These are phyloP conservation scores for Limnephilus marmoratus DNA, from an alignment of 2,888 invertebrate species.

Conservation along the genomic window DNA sequence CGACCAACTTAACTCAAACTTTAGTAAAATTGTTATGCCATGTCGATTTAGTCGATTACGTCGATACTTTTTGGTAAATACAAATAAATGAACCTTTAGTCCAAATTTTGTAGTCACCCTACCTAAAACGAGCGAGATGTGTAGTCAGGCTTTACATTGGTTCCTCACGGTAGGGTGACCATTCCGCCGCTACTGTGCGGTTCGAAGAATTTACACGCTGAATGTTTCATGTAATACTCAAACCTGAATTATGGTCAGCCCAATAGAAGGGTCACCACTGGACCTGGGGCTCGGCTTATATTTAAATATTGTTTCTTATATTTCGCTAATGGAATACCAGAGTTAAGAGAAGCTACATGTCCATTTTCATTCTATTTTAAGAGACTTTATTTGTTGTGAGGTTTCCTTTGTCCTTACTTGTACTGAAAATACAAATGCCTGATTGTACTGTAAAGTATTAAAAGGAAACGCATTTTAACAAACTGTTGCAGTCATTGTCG, in stretches of 20 bases:
- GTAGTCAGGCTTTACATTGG: slow-evolving; percentile 19
- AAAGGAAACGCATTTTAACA: no score
- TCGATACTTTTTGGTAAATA: not conserved
- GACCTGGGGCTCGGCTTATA: not conserved
- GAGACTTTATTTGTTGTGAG: not conserved
- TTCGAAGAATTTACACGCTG: slow-evolving; percentile 16
- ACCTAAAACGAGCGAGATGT: not conserved
- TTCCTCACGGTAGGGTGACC: slow-evolving; percentile 27
- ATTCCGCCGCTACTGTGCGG: slow-evolving; percentile 5
- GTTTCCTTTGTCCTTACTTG: not conserved
- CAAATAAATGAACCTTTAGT: not conserved
- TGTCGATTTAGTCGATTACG: not conserved
- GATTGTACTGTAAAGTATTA: not conserved
- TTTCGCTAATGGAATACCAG: not conserved
- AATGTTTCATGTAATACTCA: slow-evolving; percentile 38
- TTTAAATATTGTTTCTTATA: not conserved
- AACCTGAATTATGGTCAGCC: slow-evolving; percentile 5
- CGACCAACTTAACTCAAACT: no score
- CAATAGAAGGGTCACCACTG: not conserved
- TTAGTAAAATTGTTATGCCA: not conserved
- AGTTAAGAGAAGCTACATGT: not conserved
- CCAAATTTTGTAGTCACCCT: not conserved
- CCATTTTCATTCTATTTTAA: not conserved
- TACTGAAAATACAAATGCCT: not conserved
- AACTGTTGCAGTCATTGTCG: no score